Evolutionary conservation across 2,113 vertebrate genomes (phyloP).

Genomic region (Myrmecophaga tridactyla): DNA sequence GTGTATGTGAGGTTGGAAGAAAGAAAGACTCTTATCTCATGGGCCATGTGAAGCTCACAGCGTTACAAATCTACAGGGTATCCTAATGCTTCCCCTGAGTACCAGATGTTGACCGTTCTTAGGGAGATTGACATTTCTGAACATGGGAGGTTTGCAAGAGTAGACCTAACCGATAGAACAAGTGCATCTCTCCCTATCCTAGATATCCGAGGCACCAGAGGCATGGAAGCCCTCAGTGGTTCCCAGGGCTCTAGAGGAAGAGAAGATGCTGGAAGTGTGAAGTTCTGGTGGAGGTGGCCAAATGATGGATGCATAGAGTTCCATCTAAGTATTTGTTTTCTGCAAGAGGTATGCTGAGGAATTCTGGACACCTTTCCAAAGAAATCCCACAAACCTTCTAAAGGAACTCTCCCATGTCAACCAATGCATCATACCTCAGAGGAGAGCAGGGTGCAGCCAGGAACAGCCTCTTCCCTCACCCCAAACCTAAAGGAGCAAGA

Average conservation of each 20-base stretch:
- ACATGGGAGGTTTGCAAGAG: neutral
- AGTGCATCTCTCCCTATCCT: no score
- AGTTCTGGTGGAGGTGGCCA: neutral
- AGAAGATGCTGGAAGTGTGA: neutral
- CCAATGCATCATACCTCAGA: accelerated
- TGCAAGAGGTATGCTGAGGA: neutral
- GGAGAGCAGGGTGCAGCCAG: neutral
- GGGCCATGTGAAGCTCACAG: neutral
- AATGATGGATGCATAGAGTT: neutral
- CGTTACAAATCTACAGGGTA: neutral
- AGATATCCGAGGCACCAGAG: neutral
- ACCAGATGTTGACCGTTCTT: neutral
- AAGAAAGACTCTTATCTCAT: neutral
- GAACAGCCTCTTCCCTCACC: no score
- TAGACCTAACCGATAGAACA: neutral
- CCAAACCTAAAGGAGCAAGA: neutral
- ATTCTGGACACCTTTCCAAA: neutral
- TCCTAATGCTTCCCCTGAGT: no score
- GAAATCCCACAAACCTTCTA: accelerated
- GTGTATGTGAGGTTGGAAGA: neutral
- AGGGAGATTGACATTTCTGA: neutral
- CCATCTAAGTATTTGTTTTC: neutral
- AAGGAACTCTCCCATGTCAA: accelerated
- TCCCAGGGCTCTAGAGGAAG: neutral
- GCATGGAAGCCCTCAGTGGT: neutral